Percentiles rank a stretch among this genome's conserved stretches.
These are phyloP conservation scores for Fabriciana adippe DNA, from an alignment of 2,888 invertebrate species.

Conservation along the genomic window DNA sequence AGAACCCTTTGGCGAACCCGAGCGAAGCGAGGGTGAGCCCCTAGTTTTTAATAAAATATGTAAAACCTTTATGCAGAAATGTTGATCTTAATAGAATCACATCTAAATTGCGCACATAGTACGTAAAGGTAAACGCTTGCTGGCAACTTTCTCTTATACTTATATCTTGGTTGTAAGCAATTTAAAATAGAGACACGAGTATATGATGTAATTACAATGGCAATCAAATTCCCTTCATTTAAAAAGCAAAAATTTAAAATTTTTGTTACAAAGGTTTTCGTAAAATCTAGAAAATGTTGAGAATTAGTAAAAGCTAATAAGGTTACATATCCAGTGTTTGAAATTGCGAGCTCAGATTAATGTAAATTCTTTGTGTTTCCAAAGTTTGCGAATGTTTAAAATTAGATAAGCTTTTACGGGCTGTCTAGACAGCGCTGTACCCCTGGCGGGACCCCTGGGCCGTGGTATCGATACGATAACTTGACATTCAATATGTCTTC, in stretches of 20 bases:
- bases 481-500: constrained; percentile 59
- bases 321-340: constrained; percentile 44
- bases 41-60: too few species aligned
- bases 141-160: too few species aligned
- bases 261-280: constrained; percentile 26
- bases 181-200: too few species aligned
- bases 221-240: constrained; percentile 8
- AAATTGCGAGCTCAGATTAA: constrained; percentile 45
- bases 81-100: too few species aligned
- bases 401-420: constrained; percentile 61
- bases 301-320: constrained; percentile 39
- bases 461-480: constrained; percentile 58
- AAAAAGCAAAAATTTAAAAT: constrained; percentile 17
- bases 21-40: too few species aligned
- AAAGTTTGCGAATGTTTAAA: constrained; percentile 53
- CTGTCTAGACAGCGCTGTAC: constrained; percentile 72
- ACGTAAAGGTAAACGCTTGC: too few species aligned
- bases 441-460: constrained; percentile 51
- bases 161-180: too few species aligned
- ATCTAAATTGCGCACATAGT: too few species aligned
- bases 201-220: too few species aligned
- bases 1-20: too few species aligned
- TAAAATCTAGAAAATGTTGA: constrained; percentile 13
- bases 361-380: constrained; percentile 45
- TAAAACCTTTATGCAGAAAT: too few species aligned